Conservation (phyloP, 2,888 invertebrate genomes). For the Kryphioiulus occultus region DNA sequence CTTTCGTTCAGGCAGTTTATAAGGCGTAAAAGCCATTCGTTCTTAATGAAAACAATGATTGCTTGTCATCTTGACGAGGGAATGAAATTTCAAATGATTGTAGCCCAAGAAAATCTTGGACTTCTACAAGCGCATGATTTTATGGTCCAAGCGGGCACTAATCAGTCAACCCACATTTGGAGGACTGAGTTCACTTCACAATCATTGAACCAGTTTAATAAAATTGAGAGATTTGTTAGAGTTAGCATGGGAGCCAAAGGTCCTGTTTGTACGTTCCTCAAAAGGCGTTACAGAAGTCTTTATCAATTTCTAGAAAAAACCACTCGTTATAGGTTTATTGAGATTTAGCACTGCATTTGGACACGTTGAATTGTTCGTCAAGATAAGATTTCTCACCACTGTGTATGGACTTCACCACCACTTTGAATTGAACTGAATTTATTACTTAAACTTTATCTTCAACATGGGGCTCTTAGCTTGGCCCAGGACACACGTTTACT, state of each 20-base stretch:
- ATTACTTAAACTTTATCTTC: too few relatives aligned
- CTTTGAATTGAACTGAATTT: too few relatives aligned
- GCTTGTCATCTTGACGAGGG: conserved; percentile 23
- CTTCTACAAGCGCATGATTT: neutral
- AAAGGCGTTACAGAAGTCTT: neutral
- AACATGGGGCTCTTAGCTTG: too few relatives aligned
- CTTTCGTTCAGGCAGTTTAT: conserved; percentile 5
- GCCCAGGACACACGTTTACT: too few relatives aligned
- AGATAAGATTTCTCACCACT: too few relatives aligned
- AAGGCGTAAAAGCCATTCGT: conserved; percentile 13
- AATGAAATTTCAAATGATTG: conserved; percentile 15
- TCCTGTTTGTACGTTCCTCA: neutral
- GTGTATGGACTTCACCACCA: too few relatives aligned
- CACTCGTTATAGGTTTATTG: neutral
- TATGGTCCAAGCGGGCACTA: neutral
- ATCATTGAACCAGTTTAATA: conserved; percentile 6
- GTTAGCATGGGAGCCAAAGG: neutral
- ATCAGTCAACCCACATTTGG: neutral
- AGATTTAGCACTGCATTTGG: too few relatives aligned
- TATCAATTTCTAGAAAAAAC: neutral
- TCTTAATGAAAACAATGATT: conserved; percentile 23
- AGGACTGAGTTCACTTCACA: neutral
- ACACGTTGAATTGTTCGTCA: too few relatives aligned
- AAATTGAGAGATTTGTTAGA: neutral
- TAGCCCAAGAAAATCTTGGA: conserved; percentile 1